phyloP scores from a whole-genome alignment of 2,113 vertebrate genomes.

The Orycteropus afer region DNA sequence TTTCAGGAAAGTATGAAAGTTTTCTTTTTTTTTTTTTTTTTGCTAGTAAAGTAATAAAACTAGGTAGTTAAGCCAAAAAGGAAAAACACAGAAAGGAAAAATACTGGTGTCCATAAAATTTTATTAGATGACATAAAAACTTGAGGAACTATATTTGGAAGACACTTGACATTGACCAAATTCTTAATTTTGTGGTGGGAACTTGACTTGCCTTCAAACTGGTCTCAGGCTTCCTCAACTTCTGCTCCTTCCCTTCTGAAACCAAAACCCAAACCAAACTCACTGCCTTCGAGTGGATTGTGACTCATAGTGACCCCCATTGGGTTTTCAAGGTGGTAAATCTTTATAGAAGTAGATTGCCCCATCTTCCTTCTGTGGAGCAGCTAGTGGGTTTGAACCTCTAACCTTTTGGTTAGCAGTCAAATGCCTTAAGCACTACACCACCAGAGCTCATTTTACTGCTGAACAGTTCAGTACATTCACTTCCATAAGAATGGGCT shows the following conservation, averaged over 20 bases:
- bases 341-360: too few species aligned
- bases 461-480: background rate
- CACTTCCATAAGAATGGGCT: background rate
- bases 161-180: background rate
- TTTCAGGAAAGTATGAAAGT: background rate
- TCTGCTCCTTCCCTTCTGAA: background rate
- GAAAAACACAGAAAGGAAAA: background rate
- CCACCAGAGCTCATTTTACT: too few species aligned
- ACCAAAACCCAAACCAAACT: too few species aligned
- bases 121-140: background rate
- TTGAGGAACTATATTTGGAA: constrained; percentile 30
- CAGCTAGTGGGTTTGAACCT: too few species aligned
- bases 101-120: background rate
- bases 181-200: background rate
- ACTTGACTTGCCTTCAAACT: background rate
- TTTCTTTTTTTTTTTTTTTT: constrained; percentile 5
- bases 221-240: background rate
- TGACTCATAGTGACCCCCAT: too few species aligned
- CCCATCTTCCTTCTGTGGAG: too few species aligned
- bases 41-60: background rate
- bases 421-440: too few species aligned
- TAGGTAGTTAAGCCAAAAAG: background rate
- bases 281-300: too few species aligned
- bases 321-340: too few species aligned
- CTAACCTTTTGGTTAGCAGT: too few species aligned